Conservation (phyloP, 92 coral and sea anemone species). For the Heteractis magnifica region DNA sequence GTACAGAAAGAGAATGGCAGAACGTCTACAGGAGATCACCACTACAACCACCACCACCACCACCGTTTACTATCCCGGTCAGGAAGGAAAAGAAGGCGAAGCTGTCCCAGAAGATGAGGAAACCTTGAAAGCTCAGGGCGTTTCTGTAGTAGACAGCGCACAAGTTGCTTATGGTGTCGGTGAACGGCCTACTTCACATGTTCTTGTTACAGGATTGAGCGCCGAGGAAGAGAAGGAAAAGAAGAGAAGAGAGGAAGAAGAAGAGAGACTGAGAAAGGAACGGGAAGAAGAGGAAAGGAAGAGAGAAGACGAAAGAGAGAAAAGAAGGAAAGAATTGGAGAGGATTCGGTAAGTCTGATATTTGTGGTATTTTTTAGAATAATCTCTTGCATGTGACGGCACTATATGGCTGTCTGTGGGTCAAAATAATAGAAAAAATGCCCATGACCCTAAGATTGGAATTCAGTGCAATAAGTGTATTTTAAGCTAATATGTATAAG, state of each 20-base stretch:
- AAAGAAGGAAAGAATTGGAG: constrained; percentile 28
- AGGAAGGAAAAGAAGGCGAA: constrained; percentile 27
- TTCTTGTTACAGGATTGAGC: constrained; percentile 45
- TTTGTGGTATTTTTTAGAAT: too few relatives aligned
- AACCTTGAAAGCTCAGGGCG: constrained; percentile 48
- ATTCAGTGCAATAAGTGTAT: too few relatives aligned
- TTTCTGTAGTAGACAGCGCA: constrained; percentile 29
- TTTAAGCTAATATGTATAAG: too few relatives aligned
- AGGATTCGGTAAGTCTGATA: constrained; percentile 5
- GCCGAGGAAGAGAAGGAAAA: constrained; percentile 49
- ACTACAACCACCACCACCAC: constrained; percentile 57
- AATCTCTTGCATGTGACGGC: too few relatives aligned
- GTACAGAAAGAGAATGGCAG: constrained; percentile 63
- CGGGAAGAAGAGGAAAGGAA: constrained; percentile 17
- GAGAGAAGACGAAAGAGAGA: constrained; percentile 25
- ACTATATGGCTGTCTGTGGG: too few relatives aligned
- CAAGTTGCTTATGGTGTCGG: constrained; percentile 54
- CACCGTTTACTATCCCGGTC: constrained; percentile 41
- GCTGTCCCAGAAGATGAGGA: constrained; percentile 19
- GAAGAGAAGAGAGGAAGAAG: constrained; percentile 54
- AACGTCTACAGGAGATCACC: constrained; percentile 40
- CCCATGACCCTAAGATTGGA: too few relatives aligned
- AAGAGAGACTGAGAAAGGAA: constrained; percentile 50
- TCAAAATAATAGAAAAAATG: too few relatives aligned
- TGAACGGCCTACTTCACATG: constrained; percentile 40